Evolutionary conservation across 1,140 invertebrate genomes (phyloP).

Genomic region (Yoshiicerus persimilis): DNA sequence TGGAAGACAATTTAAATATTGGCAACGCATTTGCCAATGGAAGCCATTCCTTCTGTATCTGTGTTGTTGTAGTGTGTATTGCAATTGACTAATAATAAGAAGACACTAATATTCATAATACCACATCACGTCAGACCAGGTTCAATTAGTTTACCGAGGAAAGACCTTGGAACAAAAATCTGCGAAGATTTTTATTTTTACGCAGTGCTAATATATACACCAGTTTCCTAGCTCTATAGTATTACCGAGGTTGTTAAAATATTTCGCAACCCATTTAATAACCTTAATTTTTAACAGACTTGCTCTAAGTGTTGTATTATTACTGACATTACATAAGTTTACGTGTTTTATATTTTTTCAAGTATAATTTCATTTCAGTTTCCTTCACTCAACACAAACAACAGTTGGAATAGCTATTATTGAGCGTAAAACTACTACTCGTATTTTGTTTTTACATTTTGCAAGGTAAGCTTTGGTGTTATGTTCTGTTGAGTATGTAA

Average conservation of each 20-base stretch:
- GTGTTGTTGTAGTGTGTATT: neutral
- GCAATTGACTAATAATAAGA: neutral
- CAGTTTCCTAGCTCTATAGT: neutral
- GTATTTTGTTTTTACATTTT: neutral
- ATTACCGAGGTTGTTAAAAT: neutral
- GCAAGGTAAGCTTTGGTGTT: neutral
- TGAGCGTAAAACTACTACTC: neutral
- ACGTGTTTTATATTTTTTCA: neutral
- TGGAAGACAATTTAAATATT: neutral
- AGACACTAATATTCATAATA: neutral
- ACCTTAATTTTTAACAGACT: too few species aligned
- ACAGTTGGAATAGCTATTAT: neutral
- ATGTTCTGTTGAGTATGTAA: too few species aligned
- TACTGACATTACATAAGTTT: neutral
- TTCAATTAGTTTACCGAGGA: neutral
- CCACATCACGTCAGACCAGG: neutral
- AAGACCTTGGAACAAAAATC: conserved; percentile 4
- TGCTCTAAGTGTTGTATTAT: neutral
- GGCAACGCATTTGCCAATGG: neutral
- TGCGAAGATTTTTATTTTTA: neutral
- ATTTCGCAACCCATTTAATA: too few species aligned
- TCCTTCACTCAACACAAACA: too few species aligned
- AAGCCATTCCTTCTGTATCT: neutral
- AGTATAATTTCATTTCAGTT: neutral
- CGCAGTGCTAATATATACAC: neutral